Evolutionary conservation across 2,888 invertebrate species (phyloP).

Genomic region (Sympetrum striolatum): DNA sequence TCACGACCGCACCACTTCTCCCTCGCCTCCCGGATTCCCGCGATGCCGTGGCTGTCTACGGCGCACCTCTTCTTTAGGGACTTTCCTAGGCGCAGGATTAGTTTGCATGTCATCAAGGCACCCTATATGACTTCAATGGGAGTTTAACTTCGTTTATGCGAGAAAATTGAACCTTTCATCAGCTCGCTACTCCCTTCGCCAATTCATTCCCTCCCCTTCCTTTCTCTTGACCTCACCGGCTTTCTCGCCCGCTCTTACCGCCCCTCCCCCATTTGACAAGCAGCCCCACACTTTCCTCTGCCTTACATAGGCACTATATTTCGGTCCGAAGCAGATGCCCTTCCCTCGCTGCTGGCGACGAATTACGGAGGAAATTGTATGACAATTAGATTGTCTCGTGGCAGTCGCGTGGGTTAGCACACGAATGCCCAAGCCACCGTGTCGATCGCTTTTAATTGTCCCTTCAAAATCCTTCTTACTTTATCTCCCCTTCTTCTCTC

Average conservation of each 20-base stretch:
- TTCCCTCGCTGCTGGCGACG: no score
- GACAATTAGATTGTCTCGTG: no score
- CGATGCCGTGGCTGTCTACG: not conserved
- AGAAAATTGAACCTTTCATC: conserved; percentile 48
- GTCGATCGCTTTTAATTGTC: not conserved
- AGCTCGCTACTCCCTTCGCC: not conserved
- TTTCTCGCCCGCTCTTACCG: not conserved
- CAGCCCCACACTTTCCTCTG: not conserved
- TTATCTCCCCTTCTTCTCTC: not conserved
- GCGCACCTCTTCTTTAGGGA: not conserved
- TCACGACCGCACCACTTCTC: not conserved
- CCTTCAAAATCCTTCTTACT: not conserved
- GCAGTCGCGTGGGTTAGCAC: no score
- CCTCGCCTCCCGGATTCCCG: not conserved
- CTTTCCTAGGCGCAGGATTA: not conserved
- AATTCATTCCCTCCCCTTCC: not conserved
- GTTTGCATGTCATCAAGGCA: conserved; percentile 34
- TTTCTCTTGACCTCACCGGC: not conserved
- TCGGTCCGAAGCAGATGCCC: no score
- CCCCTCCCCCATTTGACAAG: not conserved
- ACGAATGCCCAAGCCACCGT: not conserved
- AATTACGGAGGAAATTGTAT: no score
- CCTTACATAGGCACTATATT: not conserved
- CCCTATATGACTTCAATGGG: conserved; percentile 29
- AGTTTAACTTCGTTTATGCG: conserved; percentile 47